Percentiles rank a stretch among this genome's conserved stretches.
phyloP scores from a whole-genome alignment of 2,113 vertebrate genomes.

The Heloderma charlesbogerti region DNA sequence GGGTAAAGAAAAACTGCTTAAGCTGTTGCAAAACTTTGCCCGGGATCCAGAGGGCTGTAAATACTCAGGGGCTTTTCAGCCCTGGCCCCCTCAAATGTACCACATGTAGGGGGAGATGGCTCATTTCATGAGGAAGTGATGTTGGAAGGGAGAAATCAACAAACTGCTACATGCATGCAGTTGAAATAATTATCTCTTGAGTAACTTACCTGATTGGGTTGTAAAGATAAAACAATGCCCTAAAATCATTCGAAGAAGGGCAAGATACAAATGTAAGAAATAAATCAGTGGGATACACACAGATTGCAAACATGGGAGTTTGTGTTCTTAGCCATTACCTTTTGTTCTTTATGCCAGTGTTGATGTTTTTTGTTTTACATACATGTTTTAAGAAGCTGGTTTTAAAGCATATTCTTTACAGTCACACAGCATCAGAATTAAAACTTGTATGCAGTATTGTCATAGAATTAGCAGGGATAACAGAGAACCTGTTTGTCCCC shows the following conservation, averaged over 20 bases:
- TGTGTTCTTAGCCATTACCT: not conserved
- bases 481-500: not conserved
- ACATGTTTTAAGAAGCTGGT: not conserved
- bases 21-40: not conserved
- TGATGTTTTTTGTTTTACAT: not conserved
- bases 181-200: not conserved
- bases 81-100: not conserved
- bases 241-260: not conserved
- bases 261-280: slow-evolving; percentile 1
- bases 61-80: too few species aligned
- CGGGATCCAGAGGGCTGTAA: not conserved
- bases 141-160: not conserved
- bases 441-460: too few species aligned
- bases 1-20: not conserved
- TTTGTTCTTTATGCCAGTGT: not conserved
- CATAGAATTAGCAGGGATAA: not conserved
- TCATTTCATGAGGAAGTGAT: not conserved
- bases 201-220: not conserved
- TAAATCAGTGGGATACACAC: not conserved
- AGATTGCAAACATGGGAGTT: not conserved
- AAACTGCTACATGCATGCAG: not conserved
- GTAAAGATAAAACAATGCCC: not conserved
- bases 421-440: not conserved
- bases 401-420: not conserved
- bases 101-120: not conserved